A percentile compares a stretch with the other conserved stretches of the same genome.
phyloP scores from a whole-genome alignment of 2,113 vertebrate genomes.

The Pluvialis apricaria region DNA sequence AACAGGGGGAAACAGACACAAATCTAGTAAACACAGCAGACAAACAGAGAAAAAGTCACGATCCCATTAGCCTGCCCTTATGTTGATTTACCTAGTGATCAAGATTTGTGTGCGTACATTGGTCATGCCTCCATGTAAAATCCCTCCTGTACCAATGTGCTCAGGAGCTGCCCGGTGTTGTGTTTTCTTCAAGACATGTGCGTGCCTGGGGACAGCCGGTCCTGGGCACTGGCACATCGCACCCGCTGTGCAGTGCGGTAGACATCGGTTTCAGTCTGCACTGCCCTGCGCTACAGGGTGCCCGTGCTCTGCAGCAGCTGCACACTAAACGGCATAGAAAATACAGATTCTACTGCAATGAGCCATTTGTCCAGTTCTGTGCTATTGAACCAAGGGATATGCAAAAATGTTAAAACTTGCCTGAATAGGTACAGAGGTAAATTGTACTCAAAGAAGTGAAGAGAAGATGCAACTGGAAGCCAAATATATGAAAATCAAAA shows the following conservation, averaged over 20 bases:
- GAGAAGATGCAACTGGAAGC: not conserved
- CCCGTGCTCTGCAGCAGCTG: not conserved
- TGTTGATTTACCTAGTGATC: not conserved
- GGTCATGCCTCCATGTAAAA: rapidly evolving
- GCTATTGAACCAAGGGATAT: not conserved
- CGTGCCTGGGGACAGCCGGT: not conserved
- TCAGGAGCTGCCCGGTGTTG: rapidly evolving
- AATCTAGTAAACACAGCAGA: not conserved
- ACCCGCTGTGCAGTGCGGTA: not conserved
- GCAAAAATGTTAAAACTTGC: not conserved
- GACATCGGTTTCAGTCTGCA: too few species aligned
- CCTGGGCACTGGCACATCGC: rapidly evolving
- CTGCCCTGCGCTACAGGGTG: not conserved
- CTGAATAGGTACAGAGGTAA: not conserved
- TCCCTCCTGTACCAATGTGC: rapidly evolving
- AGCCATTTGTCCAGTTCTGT: not conserved
- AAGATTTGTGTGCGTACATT: not conserved
- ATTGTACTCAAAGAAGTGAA: not conserved
- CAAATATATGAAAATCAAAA: not conserved
- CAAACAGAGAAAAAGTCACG: not conserved
- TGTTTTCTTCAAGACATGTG: not conserved
- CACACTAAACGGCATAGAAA: not conserved
- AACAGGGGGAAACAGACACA: not conserved
- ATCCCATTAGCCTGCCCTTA: not conserved
- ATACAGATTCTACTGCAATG: not conserved